These are phyloP conservation scores for Sebastes umbrosus DNA, from an alignment of 2,797 vertebrate species.

Conservation along the genomic window DNA sequence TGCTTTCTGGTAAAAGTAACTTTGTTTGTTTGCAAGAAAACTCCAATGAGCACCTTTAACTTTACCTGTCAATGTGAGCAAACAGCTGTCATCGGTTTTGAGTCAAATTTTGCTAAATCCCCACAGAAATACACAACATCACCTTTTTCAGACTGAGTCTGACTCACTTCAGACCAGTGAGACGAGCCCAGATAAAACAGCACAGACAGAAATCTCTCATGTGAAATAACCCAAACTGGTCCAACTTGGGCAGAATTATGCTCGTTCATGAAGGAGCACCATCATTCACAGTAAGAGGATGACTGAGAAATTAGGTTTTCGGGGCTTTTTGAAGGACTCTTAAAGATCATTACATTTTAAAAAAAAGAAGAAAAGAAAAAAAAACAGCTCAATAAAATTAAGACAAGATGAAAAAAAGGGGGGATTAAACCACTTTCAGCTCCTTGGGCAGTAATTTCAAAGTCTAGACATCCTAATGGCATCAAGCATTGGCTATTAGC, in stretches of 20 bases:
- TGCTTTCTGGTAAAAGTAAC: not conserved
- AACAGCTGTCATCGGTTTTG: not conserved
- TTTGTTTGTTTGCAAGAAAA: not conserved
- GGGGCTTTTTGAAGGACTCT: not conserved
- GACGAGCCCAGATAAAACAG: not conserved
- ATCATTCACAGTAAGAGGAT: not conserved
- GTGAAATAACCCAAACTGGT: not conserved
- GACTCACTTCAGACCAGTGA: not conserved
- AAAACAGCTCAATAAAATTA: not conserved
- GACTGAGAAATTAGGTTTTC: not conserved
- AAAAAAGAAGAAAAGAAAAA: not conserved
- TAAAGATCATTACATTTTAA: not conserved
- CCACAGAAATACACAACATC: not conserved
- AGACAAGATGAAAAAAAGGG: not conserved
- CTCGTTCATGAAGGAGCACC: not conserved
- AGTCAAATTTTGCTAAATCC: not conserved
- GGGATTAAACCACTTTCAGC: not conserved
- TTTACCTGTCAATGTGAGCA: not conserved
- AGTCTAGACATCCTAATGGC: constrained; percentile 10
- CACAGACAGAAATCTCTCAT: not conserved
- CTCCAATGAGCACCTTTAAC: not conserved
- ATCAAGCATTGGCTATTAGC: not conserved
- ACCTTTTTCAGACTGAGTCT: not conserved
- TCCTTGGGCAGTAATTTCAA: not conserved
- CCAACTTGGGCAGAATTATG: not conserved